These are phyloP conservation scores for Andrena minutula DNA, from an alignment of 2,888 invertebrate species.

Conservation along the genomic window DNA sequence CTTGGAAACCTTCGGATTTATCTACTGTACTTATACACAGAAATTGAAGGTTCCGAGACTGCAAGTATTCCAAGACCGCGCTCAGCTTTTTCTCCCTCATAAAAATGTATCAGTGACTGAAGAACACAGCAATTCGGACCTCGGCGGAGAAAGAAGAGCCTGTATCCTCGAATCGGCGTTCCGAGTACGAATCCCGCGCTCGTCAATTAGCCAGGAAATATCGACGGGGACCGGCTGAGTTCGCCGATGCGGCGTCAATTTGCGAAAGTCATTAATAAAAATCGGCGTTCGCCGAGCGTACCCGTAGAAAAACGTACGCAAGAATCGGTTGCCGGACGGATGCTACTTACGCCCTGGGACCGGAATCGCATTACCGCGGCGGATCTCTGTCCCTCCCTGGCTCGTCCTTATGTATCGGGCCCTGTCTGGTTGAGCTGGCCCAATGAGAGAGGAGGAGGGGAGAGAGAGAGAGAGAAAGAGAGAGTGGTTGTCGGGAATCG, in stretches of 20 bases:
- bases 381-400: constrained; percentile 9
- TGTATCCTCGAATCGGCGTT: neutral
- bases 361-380: constrained; percentile 66
- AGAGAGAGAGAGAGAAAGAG: neutral
- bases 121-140: neutral
- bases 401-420: constrained; percentile 20
- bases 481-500: constrained; percentile 42
- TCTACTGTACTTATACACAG: too few species aligned
- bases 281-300: constrained; percentile 24
- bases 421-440: neutral
- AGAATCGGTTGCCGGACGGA: constrained; percentile 40
- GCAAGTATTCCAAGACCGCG: neutral
- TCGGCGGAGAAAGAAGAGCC: neutral
- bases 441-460: neutral
- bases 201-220: constrained; percentile 17
- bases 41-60: neutral
- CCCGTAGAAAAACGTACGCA: constrained; percentile 35
- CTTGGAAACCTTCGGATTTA: too few species aligned
- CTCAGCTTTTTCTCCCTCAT: neutral
- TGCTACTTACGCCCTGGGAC: constrained; percentile 42
- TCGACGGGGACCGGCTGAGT: neutral
- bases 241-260: constrained; percentile 18
- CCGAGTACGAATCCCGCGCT: neutral
- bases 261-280: constrained; percentile 38
- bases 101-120: neutral